Percentiles rank a stretch among this genome's conserved stretches.
Evolutionary conservation across 2,888 invertebrate genomes (phyloP).

Genomic region (Agriopis aurantiaria): DNA sequence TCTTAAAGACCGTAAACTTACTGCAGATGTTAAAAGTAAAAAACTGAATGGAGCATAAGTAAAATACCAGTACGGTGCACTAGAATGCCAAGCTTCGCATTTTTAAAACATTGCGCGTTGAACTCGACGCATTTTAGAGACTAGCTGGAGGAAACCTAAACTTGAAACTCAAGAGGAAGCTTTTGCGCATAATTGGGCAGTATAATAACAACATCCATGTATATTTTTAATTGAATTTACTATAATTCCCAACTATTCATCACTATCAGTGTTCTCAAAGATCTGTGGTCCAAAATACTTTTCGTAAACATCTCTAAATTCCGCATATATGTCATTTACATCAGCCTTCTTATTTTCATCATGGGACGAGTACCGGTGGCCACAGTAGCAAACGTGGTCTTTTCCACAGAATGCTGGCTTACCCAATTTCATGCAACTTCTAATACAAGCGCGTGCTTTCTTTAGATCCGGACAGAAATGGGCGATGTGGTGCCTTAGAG

Average conservation of each 20-base stretch:
- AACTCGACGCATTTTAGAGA: too few species aligned
- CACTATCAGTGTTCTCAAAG: not conserved
- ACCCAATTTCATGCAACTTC: conserved; percentile 63
- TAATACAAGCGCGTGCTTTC: conserved; percentile 68
- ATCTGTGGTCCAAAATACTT: conserved; percentile 68
- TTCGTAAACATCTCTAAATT: conserved; percentile 68
- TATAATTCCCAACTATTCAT: not conserved
- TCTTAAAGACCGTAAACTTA: too few species aligned
- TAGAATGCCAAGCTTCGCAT: too few species aligned
- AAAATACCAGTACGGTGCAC: too few species aligned
- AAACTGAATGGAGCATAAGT: too few species aligned
- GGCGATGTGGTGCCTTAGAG: conserved; percentile 74
- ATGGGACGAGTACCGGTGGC: conserved; percentile 59
- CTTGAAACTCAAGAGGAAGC: not conserved
- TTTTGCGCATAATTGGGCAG: not conserved
- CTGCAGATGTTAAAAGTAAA: too few species aligned
- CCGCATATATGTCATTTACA: conserved; percentile 44
- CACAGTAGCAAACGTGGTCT: conserved; percentile 77
- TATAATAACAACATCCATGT: not conserved
- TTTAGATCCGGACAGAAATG: conserved; percentile 75
- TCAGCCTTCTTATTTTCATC: conserved; percentile 41
- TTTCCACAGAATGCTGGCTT: conserved; percentile 79
- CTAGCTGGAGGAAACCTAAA: too few species aligned
- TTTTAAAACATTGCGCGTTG: too few species aligned
- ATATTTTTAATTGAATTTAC: not conserved